Base-by-base conservation (phyloP, 2,888 invertebrate genomes). In the Microchrysa polita region DNA sequence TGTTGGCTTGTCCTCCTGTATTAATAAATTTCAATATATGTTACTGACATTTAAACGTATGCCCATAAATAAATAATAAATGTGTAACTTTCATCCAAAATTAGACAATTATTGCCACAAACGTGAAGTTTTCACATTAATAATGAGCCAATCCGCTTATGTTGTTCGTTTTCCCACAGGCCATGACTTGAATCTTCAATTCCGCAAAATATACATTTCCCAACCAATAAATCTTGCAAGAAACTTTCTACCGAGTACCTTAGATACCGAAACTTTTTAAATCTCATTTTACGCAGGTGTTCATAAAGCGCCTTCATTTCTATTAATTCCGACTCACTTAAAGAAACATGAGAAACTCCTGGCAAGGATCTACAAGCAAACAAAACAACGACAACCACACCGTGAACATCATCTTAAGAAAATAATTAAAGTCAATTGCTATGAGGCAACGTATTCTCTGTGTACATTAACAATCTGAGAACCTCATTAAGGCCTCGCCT, bases 401-500 rank as follows among this genome's bases (percentile, higher is more conserved):
- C 20, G 10, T 55, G 18, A 18, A 55, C 22, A 55, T n/a, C 22
- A 10, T 20, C 55, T n/a, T 55, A 55, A 55, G 55, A 18, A 20
- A 55, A 55, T 55, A 55, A 55, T 55, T 55, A 55, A 55, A 55
- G 55, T 55, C 55, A 55, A 55, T 55, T 55, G 22, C 55, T 20
- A 10, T 20, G 18, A 55, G 4, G 18, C 55, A 55, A n/a, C 1
- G 12, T 55, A 20, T 55, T 55, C 55, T 55, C 10, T 20, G 55
- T 20, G 22, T 42, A 63, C 60, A 60, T 60, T 27, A 63, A 63
- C 40, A 42, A 63, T 42, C 61, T 63, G 61, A 63, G 61, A 63
- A 63, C 42, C 61, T 63, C 61, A 63, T 63, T 63, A 63, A 63
- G 61, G 61, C 40, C 61, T 59, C 23, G 59, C 59, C 59, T 59